Evolutionary conservation across 2,888 invertebrate species (phyloP).

Genomic region (Spisula solida): DNA sequence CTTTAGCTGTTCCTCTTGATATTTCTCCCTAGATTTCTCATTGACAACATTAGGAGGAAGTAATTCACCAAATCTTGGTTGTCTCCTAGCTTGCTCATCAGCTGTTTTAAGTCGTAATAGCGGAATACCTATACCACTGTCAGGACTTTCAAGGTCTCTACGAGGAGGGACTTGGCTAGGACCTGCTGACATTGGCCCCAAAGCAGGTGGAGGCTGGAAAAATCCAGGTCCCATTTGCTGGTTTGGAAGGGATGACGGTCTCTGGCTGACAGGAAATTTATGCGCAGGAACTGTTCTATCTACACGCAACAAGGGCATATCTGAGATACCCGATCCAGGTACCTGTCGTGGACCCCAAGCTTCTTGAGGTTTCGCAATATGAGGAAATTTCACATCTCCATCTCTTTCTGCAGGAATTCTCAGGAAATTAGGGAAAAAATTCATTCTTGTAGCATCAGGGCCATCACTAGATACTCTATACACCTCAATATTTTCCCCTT

Average conservation of each 20-base stretch:
- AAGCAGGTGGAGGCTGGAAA: slow-evolving; percentile 44
- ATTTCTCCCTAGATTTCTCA: slow-evolving; percentile 66
- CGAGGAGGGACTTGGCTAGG: slow-evolving; percentile 37
- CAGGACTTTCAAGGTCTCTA: slow-evolving; percentile 55
- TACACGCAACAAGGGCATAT: slow-evolving; percentile 76
- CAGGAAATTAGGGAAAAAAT: slow-evolving; percentile 74
- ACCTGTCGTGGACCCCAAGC: slow-evolving; percentile 68
- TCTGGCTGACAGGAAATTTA: slow-evolving; percentile 59
- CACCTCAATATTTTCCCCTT: slow-evolving; percentile 56
- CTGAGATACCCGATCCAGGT: slow-evolving; percentile 38
- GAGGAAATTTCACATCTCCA: slow-evolving; percentile 68
- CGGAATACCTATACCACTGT: slow-evolving; percentile 74
- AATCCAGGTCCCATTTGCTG: slow-evolving; percentile 63
- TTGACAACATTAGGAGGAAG: slow-evolving; percentile 74
- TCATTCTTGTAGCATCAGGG: slow-evolving; percentile 48
- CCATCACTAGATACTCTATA: slow-evolving; percentile 56
- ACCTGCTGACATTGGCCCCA: slow-evolving; percentile 37
- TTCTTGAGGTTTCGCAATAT: slow-evolving; percentile 73
- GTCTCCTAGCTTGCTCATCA: slow-evolving; percentile 63
- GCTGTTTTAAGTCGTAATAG: slow-evolving; percentile 70
- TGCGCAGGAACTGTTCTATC: slow-evolving; percentile 68
- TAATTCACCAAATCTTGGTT: slow-evolving; percentile 77
- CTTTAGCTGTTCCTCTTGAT: slow-evolving; percentile 68
- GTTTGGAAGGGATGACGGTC: slow-evolving; percentile 53
- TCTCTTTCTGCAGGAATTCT: slow-evolving; percentile 78